Evolutionary conservation across 92 coral and sea anemone genomes (phyloP), one percentile per base, ranked within the genome.

Genomic region (Zoanthus gigantus): DNA sequence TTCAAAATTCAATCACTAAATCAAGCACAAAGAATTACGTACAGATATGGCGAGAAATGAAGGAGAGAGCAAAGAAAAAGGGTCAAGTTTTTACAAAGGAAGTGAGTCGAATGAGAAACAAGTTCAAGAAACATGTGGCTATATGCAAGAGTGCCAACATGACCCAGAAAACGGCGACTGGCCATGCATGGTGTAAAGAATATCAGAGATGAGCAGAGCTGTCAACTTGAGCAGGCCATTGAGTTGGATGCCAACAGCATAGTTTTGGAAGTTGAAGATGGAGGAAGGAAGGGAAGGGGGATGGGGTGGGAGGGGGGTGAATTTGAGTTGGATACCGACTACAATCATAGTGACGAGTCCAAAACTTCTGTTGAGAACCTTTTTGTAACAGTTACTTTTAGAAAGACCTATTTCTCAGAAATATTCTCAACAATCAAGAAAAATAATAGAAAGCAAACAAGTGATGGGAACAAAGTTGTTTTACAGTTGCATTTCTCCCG

Each of bases 91-190:
- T 86, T 86, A 72, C 77, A 68, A 75, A 75, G 72, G 47, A 72
- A 74, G 54, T 86, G 18, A 15, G 45, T 12, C 89, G 74, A 54
- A 74, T 86, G 83, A 45, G 74, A 75, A 86, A 86, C 56, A 86
- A 86, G 72, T 86, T 86, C 18, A 86, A 86, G 66, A 86, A 86
- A 58, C 89, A 75, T 17, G 73, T 85, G 61, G 78, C 82, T 42
- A 81, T 74, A 61, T 74, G 89, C 89, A 86, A 75, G 63, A 54
- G 32, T 23, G 83, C 89, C 5, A 86, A 75, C 46, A 86, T 86
- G 89, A 56, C 69, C 9, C 71, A 42, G 53, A 86, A 86, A 54
- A 86, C 89, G 11, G 82, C 89, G 15, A 86, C 89, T 74, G 82
- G 23, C 23, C 23, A 23, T 23, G 23, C 23, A 23, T 23, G 23